phyloP scores from a whole-genome alignment of 2,888 invertebrate genomes.

The Drosophila vallismaia region DNA sequence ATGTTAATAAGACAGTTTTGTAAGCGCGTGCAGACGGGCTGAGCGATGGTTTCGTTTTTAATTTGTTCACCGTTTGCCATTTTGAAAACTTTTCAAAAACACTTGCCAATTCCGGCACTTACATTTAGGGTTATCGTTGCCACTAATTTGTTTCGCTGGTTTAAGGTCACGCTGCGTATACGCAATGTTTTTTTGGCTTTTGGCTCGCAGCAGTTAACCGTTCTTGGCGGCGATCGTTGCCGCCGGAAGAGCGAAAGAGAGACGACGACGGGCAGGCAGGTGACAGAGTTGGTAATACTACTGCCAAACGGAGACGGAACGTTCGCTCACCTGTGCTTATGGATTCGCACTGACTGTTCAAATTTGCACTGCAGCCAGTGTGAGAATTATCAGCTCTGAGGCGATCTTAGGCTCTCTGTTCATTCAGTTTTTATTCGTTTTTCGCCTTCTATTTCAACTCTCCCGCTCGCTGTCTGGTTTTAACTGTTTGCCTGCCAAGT shows the following conservation, averaged over 20 bases:
- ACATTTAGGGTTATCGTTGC: conserved; percentile 36
- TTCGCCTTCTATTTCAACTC: conserved; percentile 33
- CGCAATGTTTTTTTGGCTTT: conserved; percentile 53
- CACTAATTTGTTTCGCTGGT: conserved; percentile 2
- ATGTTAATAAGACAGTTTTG: conserved; percentile 71
- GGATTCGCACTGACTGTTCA: conserved; percentile 67
- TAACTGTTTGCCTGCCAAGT: conserved; percentile 69
- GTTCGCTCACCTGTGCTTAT: conserved; percentile 78
- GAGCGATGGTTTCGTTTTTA: background rate
- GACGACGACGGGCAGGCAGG: conserved; percentile 10
- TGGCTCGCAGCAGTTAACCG: conserved; percentile 23
- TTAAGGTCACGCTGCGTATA: conserved; percentile 59
- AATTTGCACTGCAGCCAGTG: conserved; percentile 66
- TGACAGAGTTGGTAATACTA: background rate
- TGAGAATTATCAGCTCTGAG: conserved; percentile 38
- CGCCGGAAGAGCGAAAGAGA: conserved; percentile 26
- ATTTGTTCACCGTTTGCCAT: conserved; percentile 25
- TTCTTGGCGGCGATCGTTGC: conserved; percentile 43
- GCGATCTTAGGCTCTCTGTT: conserved; percentile 12
- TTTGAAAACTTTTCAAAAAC: conserved; percentile 1
- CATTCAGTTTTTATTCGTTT: conserved; percentile 6
- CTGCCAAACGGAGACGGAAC: conserved; percentile 36
- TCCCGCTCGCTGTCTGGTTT: conserved; percentile 40
- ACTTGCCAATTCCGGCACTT: conserved; percentile 62
- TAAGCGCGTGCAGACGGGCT: conserved; percentile 44